Conservation (phyloP, 2,888 invertebrate species). For the Cosmorhoe ocellata region DNA sequence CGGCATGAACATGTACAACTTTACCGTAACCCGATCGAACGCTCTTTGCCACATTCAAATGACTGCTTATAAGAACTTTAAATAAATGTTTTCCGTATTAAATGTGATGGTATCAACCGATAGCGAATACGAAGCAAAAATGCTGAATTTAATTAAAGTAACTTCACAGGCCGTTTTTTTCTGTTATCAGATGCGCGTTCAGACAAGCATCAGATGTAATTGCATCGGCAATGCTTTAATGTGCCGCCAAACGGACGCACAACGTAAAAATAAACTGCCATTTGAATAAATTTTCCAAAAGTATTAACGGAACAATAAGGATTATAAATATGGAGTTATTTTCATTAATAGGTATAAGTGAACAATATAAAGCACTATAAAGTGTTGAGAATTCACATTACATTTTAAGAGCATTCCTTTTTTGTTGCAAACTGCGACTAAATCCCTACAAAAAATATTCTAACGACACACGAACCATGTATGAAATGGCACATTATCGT, state of each 20-base stretch:
- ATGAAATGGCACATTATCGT: conserved; percentile 42
- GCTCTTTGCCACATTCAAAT: conserved; percentile 39
- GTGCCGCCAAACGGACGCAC: conserved; percentile 59
- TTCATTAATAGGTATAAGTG: conserved; percentile 22
- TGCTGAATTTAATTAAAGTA: conserved; percentile 71
- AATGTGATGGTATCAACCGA: conserved; percentile 52
- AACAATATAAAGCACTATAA: conserved; percentile 20
- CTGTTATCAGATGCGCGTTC: conserved; percentile 71
- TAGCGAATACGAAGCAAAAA: conserved; percentile 52
- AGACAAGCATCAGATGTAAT: conserved; percentile 73
- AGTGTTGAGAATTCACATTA: conserved; percentile 22
- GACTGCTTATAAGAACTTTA: conserved; percentile 54
- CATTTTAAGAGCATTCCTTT: conserved; percentile 23
- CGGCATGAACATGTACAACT: conserved; percentile 10
- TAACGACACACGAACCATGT: conserved; percentile 35
- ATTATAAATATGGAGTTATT: conserved; percentile 18
- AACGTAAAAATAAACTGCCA: conserved; percentile 17
- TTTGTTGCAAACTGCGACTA: conserved; percentile 27
- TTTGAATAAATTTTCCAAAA: conserved; percentile 16
- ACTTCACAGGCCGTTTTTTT: conserved; percentile 62
- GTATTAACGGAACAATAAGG: conserved; percentile 11
- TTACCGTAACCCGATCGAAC: conserved; percentile 10
- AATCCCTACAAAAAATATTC: conserved; percentile 30
- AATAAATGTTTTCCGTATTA: conserved; percentile 50
- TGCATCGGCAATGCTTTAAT: conserved; percentile 62